A percentile compares a stretch with the other conserved stretches of the same genome.
These are phyloP conservation scores for Dufourea novaeangliae DNA, from an alignment of 1,140 invertebrate species.

Conservation along the genomic window DNA sequence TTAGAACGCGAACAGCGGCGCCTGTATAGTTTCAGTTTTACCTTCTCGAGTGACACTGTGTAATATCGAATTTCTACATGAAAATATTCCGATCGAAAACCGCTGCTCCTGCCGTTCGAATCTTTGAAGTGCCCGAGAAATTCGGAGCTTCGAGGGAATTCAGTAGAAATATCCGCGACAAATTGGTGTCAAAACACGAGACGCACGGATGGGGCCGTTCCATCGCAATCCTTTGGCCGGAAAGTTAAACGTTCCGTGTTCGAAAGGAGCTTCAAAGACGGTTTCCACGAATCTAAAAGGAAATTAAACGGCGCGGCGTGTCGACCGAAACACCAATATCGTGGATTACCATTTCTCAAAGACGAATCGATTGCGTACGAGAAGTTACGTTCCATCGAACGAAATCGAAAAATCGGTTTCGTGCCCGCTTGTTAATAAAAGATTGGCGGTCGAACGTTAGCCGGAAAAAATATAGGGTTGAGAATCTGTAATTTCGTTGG, in stretches of 20 bases:
- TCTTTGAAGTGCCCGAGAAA: too few relatives aligned
- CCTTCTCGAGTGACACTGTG: background rate
- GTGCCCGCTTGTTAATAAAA: conserved; percentile 52
- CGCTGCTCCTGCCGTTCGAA: too few relatives aligned
- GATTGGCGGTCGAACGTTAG: conserved; percentile 52
- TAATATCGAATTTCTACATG: background rate
- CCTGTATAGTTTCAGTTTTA: background rate
- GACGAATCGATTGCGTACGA: too few relatives aligned
- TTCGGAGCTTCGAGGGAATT: too few relatives aligned
- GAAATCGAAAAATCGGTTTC: conserved; percentile 50
- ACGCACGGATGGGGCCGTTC: too few relatives aligned
- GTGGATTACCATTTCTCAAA: conserved; percentile 21
- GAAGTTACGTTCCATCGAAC: too few relatives aligned
- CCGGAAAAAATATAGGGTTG: conserved; percentile 51
- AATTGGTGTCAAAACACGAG: too few relatives aligned
- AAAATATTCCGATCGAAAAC: too few relatives aligned
- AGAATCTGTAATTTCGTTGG: conserved; percentile 56
- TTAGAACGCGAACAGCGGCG: background rate
- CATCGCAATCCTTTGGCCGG: too few relatives aligned
- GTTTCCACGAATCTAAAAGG: background rate
- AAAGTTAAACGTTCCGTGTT: background rate
- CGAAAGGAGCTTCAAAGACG: background rate
- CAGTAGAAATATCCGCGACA: too few relatives aligned
- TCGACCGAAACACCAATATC: background rate
- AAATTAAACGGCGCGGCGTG: conserved; percentile 8